Conservation (phyloP, 2,888 invertebrate genomes). For the Seira ritae region DNA sequence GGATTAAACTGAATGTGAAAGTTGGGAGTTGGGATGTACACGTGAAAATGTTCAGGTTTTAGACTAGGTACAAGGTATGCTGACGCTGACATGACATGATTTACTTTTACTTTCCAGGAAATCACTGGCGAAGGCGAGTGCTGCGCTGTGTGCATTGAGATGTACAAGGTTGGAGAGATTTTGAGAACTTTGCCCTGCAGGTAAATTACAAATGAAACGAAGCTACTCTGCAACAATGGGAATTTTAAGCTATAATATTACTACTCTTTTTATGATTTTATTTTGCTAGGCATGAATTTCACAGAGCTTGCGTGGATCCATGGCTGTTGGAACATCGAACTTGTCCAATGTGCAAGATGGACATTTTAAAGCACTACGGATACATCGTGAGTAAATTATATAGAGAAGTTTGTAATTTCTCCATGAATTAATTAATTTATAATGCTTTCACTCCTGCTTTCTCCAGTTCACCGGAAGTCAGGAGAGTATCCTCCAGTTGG, state of each 20-base stretch:
- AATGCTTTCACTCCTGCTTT: no score
- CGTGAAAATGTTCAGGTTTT: no score
- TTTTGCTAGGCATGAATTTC: constrained; percentile 89
- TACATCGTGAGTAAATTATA: constrained; percentile 84
- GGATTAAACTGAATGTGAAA: no score
- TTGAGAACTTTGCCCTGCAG: constrained; percentile 93
- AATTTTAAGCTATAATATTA: no score
- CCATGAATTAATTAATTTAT: not conserved
- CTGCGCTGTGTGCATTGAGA: constrained; percentile 96
- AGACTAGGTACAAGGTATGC: no score
- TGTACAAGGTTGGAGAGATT: constrained; percentile 90
- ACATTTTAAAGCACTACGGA: constrained; percentile 93
- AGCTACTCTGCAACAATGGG: not conserved
- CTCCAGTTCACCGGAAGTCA: constrained; percentile 88
- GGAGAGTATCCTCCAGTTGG: constrained; percentile 88
- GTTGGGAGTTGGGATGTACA: no score
- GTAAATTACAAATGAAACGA: constrained; percentile 78
- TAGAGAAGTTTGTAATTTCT: not conserved
- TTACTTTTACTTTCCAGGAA: constrained; percentile 81
- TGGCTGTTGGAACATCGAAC: constrained; percentile 96
- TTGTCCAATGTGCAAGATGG: constrained; percentile 98
- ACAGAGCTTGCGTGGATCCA: constrained; percentile 96
- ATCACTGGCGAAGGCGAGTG: constrained; percentile 90
- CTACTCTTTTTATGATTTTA: constrained; percentile 13
- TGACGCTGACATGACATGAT: no score